Evolutionary conservation across 2,888 invertebrate species (phyloP).

Genomic region (Apodemia mormo): DNA sequence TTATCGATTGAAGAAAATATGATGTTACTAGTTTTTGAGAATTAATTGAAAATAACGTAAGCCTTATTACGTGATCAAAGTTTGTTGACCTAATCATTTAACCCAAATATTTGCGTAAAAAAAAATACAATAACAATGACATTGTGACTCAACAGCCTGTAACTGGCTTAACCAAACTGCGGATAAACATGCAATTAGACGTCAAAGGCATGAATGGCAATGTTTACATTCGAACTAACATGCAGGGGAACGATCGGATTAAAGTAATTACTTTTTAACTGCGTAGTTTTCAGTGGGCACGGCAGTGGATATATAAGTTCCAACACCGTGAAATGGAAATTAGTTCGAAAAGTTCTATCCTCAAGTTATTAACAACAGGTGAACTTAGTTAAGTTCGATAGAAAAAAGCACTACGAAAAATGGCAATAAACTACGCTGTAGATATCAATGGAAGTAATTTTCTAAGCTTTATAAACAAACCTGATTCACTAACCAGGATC

Average conservation of each 20-base stretch:
- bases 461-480: constrained; percentile 10
- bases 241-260: too few species aligned
- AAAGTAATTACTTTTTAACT: too few species aligned
- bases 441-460: constrained; percentile 12
- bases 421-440: constrained; percentile 4
- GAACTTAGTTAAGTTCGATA: constrained; percentile 10
- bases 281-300: background rate
- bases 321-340: background rate
- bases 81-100: constrained; percentile 1
- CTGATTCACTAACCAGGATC: constrained; percentile 5
- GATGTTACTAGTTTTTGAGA: constrained; percentile 10
- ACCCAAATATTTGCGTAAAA: constrained; percentile 4
- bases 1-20: constrained; percentile 4
- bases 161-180: background rate
- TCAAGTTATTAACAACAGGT: constrained; percentile 2
- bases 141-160: background rate
- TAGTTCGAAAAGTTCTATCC: constrained; percentile 12
- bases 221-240: background rate
- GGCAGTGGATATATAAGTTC: constrained; percentile 4
- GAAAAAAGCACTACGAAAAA: constrained; percentile 10
- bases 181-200: background rate
- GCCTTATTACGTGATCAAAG: constrained; percentile 8
- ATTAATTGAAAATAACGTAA: background rate
- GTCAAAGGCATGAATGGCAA: constrained; percentile 1
- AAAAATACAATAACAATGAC: constrained; percentile 7